Evolutionary conservation across 2,113 vertebrate genomes (phyloP).

Genomic region (Indri indri): DNA sequence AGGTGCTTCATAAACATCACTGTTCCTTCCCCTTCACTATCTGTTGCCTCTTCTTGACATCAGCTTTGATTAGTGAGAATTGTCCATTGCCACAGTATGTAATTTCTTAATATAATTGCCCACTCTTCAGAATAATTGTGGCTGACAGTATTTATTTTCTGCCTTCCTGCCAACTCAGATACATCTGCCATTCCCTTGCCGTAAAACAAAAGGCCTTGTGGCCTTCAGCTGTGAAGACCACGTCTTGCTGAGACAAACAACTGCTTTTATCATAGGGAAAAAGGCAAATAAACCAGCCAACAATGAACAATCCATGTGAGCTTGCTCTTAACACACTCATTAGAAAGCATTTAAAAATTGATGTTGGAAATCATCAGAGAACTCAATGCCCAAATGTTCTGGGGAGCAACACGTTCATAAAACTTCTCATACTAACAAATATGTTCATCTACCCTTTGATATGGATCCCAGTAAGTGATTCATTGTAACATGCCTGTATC

Average conservation of each 20-base stretch:
- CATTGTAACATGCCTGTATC: background rate
- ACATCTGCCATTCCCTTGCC: background rate
- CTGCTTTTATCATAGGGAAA: background rate
- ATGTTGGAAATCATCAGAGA: background rate
- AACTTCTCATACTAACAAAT: background rate
- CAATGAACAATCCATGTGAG: background rate
- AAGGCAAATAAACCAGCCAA: background rate
- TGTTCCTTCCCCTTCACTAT: background rate
- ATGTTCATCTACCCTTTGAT: background rate
- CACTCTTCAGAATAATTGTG: background rate
- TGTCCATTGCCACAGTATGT: background rate
- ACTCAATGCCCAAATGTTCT: background rate
- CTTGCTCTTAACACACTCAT: background rate
- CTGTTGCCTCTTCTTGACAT: background rate
- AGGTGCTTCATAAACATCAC: background rate
- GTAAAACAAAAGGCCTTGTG: background rate
- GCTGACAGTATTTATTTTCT: background rate
- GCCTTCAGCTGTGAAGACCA: background rate
- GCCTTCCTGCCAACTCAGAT: background rate
- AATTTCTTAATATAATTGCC: background rate
- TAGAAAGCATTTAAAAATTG: background rate
- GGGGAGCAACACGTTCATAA: background rate
- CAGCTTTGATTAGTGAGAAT: background rate
- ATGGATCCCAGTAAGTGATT: background rate
- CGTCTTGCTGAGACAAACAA: background rate